These are phyloP conservation scores for Catharus minimus DNA, from an alignment of 2,113 vertebrate species.

Conservation along the genomic window DNA sequence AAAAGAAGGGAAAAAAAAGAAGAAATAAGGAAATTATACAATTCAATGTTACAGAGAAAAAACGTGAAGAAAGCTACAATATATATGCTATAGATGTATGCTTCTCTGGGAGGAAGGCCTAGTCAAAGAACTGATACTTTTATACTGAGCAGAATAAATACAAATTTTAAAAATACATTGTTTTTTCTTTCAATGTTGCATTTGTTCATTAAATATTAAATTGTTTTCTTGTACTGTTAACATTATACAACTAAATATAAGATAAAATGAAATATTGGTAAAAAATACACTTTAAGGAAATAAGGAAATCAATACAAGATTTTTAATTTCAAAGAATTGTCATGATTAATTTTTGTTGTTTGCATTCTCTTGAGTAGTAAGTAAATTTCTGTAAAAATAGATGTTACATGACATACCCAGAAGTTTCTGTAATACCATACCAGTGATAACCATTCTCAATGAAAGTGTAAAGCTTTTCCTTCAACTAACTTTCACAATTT, in stretches of 20 bases:
- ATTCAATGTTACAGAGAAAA: not conserved
- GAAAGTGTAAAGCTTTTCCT: not conserved
- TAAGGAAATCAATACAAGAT: not conserved
- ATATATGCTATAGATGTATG: too few relatives aligned
- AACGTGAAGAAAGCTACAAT: not conserved
- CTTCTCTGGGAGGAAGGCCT: not conserved
- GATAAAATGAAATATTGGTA: not conserved
- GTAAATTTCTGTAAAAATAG: not conserved
- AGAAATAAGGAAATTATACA: not conserved
- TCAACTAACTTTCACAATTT: not conserved
- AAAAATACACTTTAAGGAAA: not conserved
- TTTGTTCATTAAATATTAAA: not conserved
- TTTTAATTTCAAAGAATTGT: not conserved
- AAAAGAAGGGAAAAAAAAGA: not conserved
- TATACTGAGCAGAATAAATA: not conserved
- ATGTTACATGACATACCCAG: not conserved
- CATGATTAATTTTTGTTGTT: not conserved
- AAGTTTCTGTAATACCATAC: not conserved
- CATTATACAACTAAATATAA: not conserved
- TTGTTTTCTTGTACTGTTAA: not conserved
- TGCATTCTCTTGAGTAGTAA: not conserved
- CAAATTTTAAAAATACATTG: rapidly evolving
- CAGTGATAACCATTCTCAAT: not conserved
- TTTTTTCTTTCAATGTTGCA: not conserved
- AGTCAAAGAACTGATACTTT: not conserved